phyloP scores from a whole-genome alignment of 64 coral and sea anemone species.

The Montipora foliosa region DNA sequence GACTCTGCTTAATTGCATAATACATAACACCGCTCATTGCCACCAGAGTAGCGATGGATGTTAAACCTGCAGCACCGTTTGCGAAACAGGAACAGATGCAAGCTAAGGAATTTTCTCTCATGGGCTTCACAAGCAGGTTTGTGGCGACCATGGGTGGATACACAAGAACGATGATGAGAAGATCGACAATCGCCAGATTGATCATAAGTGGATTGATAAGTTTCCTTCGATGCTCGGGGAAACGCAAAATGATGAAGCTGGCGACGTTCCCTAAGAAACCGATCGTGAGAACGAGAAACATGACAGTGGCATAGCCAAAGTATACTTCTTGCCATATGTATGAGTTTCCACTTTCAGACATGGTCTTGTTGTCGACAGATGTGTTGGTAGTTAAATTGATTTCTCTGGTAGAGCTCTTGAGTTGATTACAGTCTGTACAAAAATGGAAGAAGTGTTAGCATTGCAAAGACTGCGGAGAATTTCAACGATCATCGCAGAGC shows the following conservation, averaged over 20 bases:
- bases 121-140: background rate
- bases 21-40: constrained; percentile 57
- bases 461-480: no score
- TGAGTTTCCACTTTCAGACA: background rate
- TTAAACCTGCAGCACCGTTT: constrained; percentile 8
- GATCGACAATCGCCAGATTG: constrained; percentile 43
- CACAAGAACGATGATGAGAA: constrained; percentile 42
- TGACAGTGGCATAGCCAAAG: background rate
- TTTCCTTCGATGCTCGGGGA: constrained; percentile 23
- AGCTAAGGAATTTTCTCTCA: background rate
- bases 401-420: background rate
- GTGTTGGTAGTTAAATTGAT: background rate
- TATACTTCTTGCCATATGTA: background rate
- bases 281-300: constrained; percentile 39
- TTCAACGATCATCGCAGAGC: no score
- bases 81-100: constrained; percentile 57
- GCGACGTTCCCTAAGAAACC: constrained; percentile 52
- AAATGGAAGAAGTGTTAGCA: background rate
- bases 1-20: constrained; percentile 7
- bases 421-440: background rate
- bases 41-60: background rate
- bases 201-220: constrained; percentile 47
- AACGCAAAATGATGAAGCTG: constrained; percentile 35
- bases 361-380: background rate
- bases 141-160: constrained; percentile 5